phyloP scores from a whole-genome alignment of 2,888 invertebrate species.

The Lucinisca nassula region DNA sequence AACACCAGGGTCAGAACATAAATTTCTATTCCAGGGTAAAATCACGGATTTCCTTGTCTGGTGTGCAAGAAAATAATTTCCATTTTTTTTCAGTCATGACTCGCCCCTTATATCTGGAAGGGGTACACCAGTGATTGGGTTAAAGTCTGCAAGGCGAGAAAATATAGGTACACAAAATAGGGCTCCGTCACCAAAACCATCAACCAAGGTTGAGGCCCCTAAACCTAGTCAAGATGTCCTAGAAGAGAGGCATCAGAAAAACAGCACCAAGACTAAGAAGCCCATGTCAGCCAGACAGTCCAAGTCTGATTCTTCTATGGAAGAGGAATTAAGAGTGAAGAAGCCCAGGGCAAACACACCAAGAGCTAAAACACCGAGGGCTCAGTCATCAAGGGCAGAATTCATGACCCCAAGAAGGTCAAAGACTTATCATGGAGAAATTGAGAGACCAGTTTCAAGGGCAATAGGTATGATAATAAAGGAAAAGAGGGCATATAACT shows the following conservation, averaged over 20 bases:
- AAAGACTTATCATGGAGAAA: slow-evolving; percentile 60
- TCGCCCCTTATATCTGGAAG: slow-evolving; percentile 61
- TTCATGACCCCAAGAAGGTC: slow-evolving; percentile 55
- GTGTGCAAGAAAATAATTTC: too few relatives aligned
- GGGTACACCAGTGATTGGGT: slow-evolving; percentile 33
- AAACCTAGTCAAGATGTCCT: neutral
- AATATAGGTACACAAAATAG: neutral
- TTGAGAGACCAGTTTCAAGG: slow-evolving; percentile 74
- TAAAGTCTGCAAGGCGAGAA: slow-evolving; percentile 20
- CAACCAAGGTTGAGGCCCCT: neutral
- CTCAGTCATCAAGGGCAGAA: slow-evolving; percentile 34
- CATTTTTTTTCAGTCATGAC: slow-evolving; percentile 33
- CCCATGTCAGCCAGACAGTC: neutral
- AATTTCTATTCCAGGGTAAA: too few relatives aligned
- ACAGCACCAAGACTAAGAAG: slow-evolving; percentile 39
- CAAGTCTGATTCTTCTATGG: slow-evolving; percentile 4
- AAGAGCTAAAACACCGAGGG: slow-evolving; percentile 51
- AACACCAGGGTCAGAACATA: too few relatives aligned
- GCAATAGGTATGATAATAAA: slow-evolving; percentile 81
- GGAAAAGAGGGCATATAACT: too few relatives aligned
- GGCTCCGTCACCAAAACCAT: neutral
- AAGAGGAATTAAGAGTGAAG: slow-evolving; percentile 30
- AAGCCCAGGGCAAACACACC: slow-evolving; percentile 29
- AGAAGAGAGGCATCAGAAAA: neutral
- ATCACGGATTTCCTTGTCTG: too few relatives aligned